phyloP scores from a whole-genome alignment of 2,113 vertebrate genomes.

The Rhea pennata region DNA sequence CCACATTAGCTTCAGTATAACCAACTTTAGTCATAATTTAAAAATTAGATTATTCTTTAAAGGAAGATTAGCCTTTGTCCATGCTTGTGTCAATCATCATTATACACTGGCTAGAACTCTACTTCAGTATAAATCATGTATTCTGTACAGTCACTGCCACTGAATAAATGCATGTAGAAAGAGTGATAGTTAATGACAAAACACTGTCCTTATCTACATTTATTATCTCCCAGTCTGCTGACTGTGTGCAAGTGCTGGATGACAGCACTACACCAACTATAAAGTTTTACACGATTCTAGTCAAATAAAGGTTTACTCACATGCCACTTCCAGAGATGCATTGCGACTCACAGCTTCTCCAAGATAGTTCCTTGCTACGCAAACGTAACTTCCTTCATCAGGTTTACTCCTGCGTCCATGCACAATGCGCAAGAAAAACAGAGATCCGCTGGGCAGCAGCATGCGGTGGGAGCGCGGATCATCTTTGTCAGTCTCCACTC shows the following conservation, averaged over 20 bases:
- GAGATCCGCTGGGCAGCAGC: slow-evolving; percentile 95
- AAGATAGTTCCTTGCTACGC: slow-evolving; percentile 97
- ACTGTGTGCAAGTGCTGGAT: background rate
- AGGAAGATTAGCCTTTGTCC: slow-evolving; percentile 19
- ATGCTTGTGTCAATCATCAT: slow-evolving; percentile 14
- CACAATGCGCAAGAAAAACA: slow-evolving; percentile 97
- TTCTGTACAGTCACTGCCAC: background rate
- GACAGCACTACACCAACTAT: background rate
- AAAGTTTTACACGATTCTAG: background rate
- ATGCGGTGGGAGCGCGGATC: slow-evolving; percentile 96
- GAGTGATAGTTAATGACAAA: background rate
- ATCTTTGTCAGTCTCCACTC: slow-evolving; percentile 97
- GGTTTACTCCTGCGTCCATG: slow-evolving; percentile 97
- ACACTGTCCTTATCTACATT: background rate
- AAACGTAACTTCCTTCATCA: slow-evolving; percentile 95
- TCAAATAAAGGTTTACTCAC: slow-evolving; percentile 81
- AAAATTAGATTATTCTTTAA: slow-evolving; percentile 45
- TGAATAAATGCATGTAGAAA: background rate
- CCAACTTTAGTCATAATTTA: slow-evolving; percentile 13
- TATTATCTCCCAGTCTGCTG: background rate
- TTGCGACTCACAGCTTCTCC: slow-evolving; percentile 98
- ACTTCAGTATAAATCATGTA: background rate
- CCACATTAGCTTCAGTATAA: slow-evolving; percentile 39
- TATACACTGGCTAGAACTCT: background rate
- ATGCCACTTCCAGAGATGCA: slow-evolving; percentile 97